phyloP scores from a whole-genome alignment of 2,113 vertebrate genomes.

The Murina feae region DNA sequence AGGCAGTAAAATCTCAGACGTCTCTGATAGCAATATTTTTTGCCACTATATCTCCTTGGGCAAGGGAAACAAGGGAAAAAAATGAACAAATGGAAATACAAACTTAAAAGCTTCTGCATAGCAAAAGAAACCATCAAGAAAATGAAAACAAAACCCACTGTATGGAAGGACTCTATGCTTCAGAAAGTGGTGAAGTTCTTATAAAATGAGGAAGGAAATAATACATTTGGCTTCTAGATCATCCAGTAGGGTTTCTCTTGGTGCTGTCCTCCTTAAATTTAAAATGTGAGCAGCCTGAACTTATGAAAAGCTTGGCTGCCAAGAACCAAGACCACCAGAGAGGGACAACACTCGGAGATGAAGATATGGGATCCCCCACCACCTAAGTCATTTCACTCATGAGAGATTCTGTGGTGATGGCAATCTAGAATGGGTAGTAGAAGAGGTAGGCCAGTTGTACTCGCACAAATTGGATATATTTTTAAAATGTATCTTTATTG shows the following conservation, averaged over 20 bases:
- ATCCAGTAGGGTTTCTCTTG: background rate
- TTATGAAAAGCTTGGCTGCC: background rate
- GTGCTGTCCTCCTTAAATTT: background rate
- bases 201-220: background rate
- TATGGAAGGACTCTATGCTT: background rate
- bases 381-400: background rate
- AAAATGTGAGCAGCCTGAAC: background rate
- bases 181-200: background rate
- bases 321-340: background rate
- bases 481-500: background rate
- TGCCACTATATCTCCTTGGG: too few species aligned
- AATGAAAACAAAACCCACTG: too few species aligned
- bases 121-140: too few species aligned
- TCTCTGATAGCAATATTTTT: too few species aligned
- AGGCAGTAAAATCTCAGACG: too few species aligned
- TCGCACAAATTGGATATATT: fast-evolving
- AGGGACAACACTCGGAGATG: background rate
- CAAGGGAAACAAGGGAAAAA: too few species aligned
- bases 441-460: background rate
- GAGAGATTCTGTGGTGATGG: background rate
- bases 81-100: too few species aligned
- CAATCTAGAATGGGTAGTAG: background rate
- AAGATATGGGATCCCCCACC: background rate
- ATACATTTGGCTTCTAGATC: background rate
- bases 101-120: too few species aligned